Base-by-base conservation (phyloP, 2,888 invertebrate species). In the Seladonia tumulorum region DNA sequence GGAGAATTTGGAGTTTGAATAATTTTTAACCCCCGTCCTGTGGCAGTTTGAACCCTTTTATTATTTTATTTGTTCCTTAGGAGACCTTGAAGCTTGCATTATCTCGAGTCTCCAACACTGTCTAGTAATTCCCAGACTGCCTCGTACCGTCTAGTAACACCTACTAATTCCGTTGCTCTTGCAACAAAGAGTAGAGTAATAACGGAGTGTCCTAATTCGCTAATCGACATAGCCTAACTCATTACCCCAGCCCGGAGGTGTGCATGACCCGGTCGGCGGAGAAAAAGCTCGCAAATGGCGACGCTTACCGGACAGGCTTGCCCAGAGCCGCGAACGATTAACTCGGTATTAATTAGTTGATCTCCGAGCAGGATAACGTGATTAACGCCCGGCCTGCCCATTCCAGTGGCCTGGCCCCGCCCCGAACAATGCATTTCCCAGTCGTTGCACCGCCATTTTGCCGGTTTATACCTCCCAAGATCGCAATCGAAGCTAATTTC, bases 401-500 rank as follows among this genome's bases (percentile, higher is more conserved):
- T 87, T 83, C 73, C 81, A 79, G 78, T 79, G 78, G 81, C 85
- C 84, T 89, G 80, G 83, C 89, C 79, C 86, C 88, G 85, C 87
- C 88, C 86, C 73, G 85, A 75, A 84, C 86, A 82, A 87, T 86
- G 84, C 77, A 86, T 84, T 89, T 87, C 85, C 83, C 89, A 87
- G 81, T 86, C 35, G 74, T 73, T 42, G 76, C 73, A 81, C 84
- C 90, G 90, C 90, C 92, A 92, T 91, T 92, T 91, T 90, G 85
- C 87, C 83, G 79, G 77, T 91, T 91, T 90, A 92, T 88, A 88
- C 88, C 88, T 91, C 80, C 82, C 82, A 76, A 88, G 92, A 92
- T 92, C 81, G 85, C 75, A 88, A 90, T 90, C 89, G 70, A 25
- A 60, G 82, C 76, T 85, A 85, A 90, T 86, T 90, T 88, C 86